phyloP scores from a whole-genome alignment of 2,113 vertebrate species.

The Amblyopsis rosae region DNA sequence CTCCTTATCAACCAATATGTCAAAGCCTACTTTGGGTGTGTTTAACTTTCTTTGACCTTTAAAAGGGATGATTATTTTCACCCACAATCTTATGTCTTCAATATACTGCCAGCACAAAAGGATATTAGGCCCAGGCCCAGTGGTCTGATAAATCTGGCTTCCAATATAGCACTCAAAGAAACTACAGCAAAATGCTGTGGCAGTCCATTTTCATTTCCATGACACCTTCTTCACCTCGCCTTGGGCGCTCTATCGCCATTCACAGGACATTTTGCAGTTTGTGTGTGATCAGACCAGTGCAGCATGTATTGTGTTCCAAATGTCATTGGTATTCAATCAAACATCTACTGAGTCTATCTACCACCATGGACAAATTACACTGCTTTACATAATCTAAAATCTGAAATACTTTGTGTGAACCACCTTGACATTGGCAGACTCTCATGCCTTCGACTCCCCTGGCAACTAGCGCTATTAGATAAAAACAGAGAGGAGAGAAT shows the following conservation, averaged over 20 bases:
- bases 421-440: slow-evolving; percentile 15
- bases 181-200: slow-evolving; percentile 45
- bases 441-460: slow-evolving; percentile 31
- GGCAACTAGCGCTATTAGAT: slow-evolving; percentile 27
- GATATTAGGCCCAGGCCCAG: slow-evolving; percentile 62
- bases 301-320: slow-evolving; percentile 45
- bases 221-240: slow-evolving; percentile 47
- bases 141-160: slow-evolving; percentile 66
- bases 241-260: slow-evolving; percentile 37
- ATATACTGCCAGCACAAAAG: slow-evolving; percentile 68
- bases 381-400: slow-evolving; percentile 30
- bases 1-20: slow-evolving; percentile 71
- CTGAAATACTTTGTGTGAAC: slow-evolving; percentile 30
- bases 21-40: slow-evolving; percentile 64
- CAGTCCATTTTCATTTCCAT: slow-evolving; percentile 52
- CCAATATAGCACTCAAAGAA: slow-evolving; percentile 31
- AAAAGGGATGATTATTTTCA: slow-evolving; percentile 71
- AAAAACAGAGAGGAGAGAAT: slow-evolving; percentile 32
- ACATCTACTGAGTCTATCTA: slow-evolving; percentile 41
- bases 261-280: slow-evolving; percentile 19
- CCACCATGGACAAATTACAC: slow-evolving; percentile 36
- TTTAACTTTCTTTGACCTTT: slow-evolving; percentile 76
- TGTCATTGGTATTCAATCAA: slow-evolving; percentile 35
- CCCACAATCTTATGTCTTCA: slow-evolving; percentile 66
- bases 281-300: slow-evolving; percentile 12